Base-by-base conservation (phyloP, 2,797 vertebrate genomes). In the Ara ararauna region DNA sequence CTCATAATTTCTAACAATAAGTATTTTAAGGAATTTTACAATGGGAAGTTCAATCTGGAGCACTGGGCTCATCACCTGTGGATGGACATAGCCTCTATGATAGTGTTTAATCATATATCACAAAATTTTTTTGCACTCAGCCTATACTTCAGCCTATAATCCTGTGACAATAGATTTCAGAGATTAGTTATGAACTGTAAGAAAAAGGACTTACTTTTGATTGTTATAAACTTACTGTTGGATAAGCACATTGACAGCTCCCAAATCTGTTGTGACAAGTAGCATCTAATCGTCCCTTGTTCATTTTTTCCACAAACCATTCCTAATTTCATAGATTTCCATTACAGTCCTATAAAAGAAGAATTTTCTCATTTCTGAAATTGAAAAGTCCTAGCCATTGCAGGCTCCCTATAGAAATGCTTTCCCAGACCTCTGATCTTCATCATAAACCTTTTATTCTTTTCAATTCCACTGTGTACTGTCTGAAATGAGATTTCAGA, bases 401-500 rank as follows among this genome's bases (percentile, higher is more conserved):
- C 53, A 80, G 36, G 26, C 38, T 85, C 27, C 65, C 19, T 60
- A 15, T 14, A 40, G 56, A 64, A 71, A 73, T 1, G 6, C 12
- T 38, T 56, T 73, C 70, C 64, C 60, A 34, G 45, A 60, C 19
- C 26, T 66, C 54, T 76, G 65, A 71, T 73, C 32, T 1, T 5
- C 65, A 66, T 60, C 67, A 12, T 1, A 8, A 24, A 9, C 10
- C 24, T 68, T 61, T 64, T 51, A 62, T 66, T 58, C 60, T 53
- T 47, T 5, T 11, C 16, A 22, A 10, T 47, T 82, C 32, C 11
- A 2, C 70, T 0, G 1, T 1, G 4, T 6, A 1, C 38, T 54
- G 15, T 44, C 75, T 51, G 72, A n/a, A 82, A 71, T 30, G 68
- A 73, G 68, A 61, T 22, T 44, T 18, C 0, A 0, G 62, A 62